These are phyloP conservation scores for Papilio gigon DNA, from an alignment of 2,888 invertebrate species.

Conservation along the genomic window DNA sequence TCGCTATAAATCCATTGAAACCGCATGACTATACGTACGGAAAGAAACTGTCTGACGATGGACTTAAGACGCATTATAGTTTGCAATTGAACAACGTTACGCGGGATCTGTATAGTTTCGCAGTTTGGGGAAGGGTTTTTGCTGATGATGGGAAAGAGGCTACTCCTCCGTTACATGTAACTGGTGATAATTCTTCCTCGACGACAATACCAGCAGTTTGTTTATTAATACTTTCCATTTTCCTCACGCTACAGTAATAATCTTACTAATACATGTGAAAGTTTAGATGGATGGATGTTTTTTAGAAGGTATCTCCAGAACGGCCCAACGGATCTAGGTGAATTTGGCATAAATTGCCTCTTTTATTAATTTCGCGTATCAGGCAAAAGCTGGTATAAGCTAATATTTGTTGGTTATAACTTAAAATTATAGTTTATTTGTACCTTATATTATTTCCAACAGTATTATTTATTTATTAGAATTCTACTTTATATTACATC, in stretches of 20 bases:
- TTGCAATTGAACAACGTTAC: slow-evolving; percentile 53
- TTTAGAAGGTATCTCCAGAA: too few relatives aligned
- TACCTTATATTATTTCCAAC: too few relatives aligned
- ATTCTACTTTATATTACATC: too few relatives aligned
- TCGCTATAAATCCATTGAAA: slow-evolving; percentile 77
- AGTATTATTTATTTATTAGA: too few relatives aligned
- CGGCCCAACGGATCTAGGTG: too few relatives aligned
- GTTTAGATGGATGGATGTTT: too few relatives aligned
- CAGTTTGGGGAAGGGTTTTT: slow-evolving; percentile 80
- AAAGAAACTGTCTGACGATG: slow-evolving; percentile 42
- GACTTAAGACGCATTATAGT: slow-evolving; percentile 49
- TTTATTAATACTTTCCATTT: slow-evolving; percentile 15
- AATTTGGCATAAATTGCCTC: too few relatives aligned
- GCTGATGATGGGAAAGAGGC: slow-evolving; percentile 65
- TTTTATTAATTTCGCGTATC: too few relatives aligned
- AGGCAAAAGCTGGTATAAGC: too few relatives aligned
- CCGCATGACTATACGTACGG: slow-evolving; percentile 59
- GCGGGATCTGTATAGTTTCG: slow-evolving; percentile 74
- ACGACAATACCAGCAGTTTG: neutral
- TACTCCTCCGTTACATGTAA: slow-evolving; percentile 51
- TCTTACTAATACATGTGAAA: too few relatives aligned
- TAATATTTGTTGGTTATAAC: too few relatives aligned
- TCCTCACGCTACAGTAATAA: neutral
- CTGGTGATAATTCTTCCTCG: neutral
- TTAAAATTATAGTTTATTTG: too few relatives aligned